phyloP scores from a whole-genome alignment of 1,140 invertebrate species.

The Apis cerana region DNA sequence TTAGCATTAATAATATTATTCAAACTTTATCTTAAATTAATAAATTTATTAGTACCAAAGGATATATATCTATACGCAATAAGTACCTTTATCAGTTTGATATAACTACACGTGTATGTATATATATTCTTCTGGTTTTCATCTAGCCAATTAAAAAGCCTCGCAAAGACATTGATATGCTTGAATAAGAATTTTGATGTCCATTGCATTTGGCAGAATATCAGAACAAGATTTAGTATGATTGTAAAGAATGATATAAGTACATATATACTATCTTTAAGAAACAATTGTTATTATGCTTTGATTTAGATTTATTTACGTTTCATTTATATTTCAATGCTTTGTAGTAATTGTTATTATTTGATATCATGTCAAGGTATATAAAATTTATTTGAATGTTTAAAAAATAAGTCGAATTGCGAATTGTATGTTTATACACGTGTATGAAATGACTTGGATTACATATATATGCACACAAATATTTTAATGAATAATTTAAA shows the following conservation, averaged over 20 bases:
- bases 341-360: constrained; percentile 10
- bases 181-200: constrained; percentile 7
- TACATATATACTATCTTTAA: constrained; percentile 11
- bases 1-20: constrained; percentile 59
- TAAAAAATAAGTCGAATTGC: background rate
- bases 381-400: constrained; percentile 29
- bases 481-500: constrained; percentile 32
- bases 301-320: background rate
- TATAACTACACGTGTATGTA: constrained; percentile 53
- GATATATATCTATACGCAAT: constrained; percentile 58
- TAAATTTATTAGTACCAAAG: constrained; percentile 64
- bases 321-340: background rate
- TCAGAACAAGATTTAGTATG: constrained; percentile 35
- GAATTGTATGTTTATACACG: background rate
- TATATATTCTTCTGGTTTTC: constrained; percentile 48
- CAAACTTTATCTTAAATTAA: constrained; percentile 58
- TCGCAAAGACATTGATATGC: constrained; percentile 9
- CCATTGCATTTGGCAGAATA: constrained; percentile 25
- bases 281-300: background rate
- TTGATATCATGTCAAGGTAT: background rate
- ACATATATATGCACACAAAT: constrained; percentile 44
- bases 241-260: constrained; percentile 19
- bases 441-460: background rate
- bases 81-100: constrained; percentile 57
- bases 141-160: constrained; percentile 40